Evolutionary conservation across 2,888 invertebrate species (phyloP).

Genomic region (Drosophila mettleri): DNA sequence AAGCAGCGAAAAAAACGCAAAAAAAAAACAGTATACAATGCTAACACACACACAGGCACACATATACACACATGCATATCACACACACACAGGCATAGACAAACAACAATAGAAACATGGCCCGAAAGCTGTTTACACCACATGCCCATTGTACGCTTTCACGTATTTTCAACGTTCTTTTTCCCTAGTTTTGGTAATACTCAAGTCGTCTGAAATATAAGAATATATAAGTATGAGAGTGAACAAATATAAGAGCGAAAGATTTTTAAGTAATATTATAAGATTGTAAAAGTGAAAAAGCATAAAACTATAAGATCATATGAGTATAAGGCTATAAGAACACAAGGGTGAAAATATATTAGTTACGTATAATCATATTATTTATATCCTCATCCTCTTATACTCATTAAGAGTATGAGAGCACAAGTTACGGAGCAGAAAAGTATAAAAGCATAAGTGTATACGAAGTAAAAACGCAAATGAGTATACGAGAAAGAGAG

Average conservation of each 20-base stretch:
- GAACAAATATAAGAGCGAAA: too few relatives aligned
- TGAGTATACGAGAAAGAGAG: too few relatives aligned
- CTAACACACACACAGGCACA: slow-evolving; percentile 28
- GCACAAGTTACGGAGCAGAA: neutral
- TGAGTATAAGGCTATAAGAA: too few relatives aligned
- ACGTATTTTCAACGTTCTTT: neutral
- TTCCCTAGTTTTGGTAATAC: neutral
- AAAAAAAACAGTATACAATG: slow-evolving; percentile 42
- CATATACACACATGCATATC: slow-evolving; percentile 13
- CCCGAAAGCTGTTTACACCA: slow-evolving; percentile 55
- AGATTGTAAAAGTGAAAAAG: too few relatives aligned
- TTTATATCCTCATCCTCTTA: too few relatives aligned
- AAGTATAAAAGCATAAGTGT: neutral
- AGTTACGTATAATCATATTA: too few relatives aligned
- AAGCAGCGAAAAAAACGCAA: slow-evolving; percentile 25
- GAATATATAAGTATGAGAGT: too few relatives aligned
- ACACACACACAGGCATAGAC: slow-evolving; percentile 29
- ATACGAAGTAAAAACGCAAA: too few relatives aligned
- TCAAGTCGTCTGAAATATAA: neutral
- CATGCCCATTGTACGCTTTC: slow-evolving; percentile 32
- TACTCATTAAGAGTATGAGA: neutral
- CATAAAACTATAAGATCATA: too few relatives aligned
- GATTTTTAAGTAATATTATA: too few relatives aligned
- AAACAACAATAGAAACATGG: slow-evolving; percentile 62
- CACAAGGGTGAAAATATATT: too few relatives aligned